Evolutionary conservation across 2,888 invertebrate species (phyloP).

Genomic region (Volucella zonaria): DNA sequence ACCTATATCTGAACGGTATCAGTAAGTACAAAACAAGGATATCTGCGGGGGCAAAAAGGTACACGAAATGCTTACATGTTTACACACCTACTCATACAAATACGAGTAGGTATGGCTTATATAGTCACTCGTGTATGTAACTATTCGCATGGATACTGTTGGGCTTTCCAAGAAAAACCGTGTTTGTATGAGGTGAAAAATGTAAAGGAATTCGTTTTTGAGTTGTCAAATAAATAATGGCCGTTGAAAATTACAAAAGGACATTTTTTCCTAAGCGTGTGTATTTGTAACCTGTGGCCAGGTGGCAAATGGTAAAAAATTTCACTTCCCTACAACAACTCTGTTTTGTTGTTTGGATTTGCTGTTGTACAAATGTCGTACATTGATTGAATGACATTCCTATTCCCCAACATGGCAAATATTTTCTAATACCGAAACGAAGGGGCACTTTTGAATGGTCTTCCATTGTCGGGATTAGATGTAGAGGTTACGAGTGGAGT

Average conservation of each 20-base stretch:
- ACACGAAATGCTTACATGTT: conserved; percentile 4
- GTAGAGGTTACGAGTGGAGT: too few species aligned
- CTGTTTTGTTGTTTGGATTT: conserved; percentile 14
- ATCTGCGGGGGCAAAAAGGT: background rate
- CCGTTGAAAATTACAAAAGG: conserved; percentile 41
- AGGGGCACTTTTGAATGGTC: background rate
- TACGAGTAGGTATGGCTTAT: background rate
- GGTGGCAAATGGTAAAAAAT: conserved; percentile 36
- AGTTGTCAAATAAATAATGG: conserved; percentile 64
- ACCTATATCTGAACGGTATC: too few species aligned
- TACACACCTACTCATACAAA: conserved; percentile 25
- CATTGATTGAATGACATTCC: conserved; percentile 60
- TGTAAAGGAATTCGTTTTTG: conserved; percentile 46
- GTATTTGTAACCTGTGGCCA: conserved; percentile 55
- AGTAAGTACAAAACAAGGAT: conserved; percentile 1
- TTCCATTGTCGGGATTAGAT: too few species aligned
- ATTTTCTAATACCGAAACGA: conserved; percentile 33
- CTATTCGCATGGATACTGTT: conserved; percentile 10
- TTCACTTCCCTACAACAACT: background rate
- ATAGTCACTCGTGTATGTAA: too few species aligned
- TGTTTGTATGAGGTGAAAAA: conserved; percentile 12
- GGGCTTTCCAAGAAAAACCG: conserved; percentile 7
- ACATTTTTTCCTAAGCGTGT: conserved; percentile 22
- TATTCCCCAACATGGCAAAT: conserved; percentile 24
- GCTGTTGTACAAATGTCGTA: conserved; percentile 33